Percentiles rank a stretch among this genome's conserved stretches.
Evolutionary conservation across 1,140 invertebrate genomes (phyloP).

Genomic region (Cylas formicarius): DNA sequence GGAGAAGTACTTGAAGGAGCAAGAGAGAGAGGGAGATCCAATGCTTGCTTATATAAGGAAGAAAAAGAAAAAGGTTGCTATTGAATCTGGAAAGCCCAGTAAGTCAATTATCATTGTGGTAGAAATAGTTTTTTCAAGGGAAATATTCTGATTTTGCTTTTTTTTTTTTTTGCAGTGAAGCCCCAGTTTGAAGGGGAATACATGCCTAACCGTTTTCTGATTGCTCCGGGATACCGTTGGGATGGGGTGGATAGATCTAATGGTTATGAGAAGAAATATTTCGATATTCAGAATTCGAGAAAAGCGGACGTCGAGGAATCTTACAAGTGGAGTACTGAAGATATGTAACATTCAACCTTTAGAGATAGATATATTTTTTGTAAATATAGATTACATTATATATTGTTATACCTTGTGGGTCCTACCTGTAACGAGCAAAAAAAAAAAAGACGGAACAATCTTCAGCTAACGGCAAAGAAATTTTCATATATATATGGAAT

Average conservation of each 20-base stretch:
- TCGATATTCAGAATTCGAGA: constrained; percentile 67
- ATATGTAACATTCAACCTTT: constrained; percentile 76
- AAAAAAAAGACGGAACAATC: too few species aligned
- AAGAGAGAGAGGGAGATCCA: constrained; percentile 82
- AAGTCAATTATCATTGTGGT: constrained; percentile 9
- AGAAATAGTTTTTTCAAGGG: constrained; percentile 1
- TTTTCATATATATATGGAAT: too few species aligned
- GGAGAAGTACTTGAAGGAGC: constrained; percentile 64
- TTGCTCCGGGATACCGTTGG: constrained; percentile 91
- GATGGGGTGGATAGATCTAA: constrained; percentile 97
- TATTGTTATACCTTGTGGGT: too few species aligned
- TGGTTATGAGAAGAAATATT: constrained; percentile 91
- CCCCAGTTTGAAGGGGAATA: constrained; percentile 74
- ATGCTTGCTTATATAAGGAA: constrained; percentile 83
- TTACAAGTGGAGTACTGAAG: constrained; percentile 92
- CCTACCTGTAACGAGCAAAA: too few species aligned
- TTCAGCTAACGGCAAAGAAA: too few species aligned
- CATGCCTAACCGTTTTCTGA: constrained; percentile 85
- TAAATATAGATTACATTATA: too few species aligned
- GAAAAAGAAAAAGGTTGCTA: constrained; percentile 57
- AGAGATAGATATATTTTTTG: too few species aligned
- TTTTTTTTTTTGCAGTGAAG: constrained; percentile 46
- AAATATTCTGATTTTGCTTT: background rate
- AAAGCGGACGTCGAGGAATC: constrained; percentile 76
- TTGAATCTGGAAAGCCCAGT: constrained; percentile 39